phyloP scores from a whole-genome alignment of 2,888 invertebrate species.

The Protodeltote pygarga region DNA sequence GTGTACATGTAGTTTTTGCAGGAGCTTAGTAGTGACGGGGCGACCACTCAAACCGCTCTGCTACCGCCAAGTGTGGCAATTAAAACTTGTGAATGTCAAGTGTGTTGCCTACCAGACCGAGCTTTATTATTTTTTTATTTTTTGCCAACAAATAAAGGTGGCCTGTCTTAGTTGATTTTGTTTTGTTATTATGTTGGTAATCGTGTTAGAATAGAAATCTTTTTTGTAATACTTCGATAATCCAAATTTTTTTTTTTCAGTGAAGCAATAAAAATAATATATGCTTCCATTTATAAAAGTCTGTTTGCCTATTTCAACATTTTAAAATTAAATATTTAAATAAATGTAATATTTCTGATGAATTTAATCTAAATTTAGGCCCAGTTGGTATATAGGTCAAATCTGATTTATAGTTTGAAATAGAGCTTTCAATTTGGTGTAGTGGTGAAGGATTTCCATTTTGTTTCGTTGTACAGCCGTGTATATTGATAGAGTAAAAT shows the following conservation, averaged over 20 bases:
- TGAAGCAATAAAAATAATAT: too few species aligned
- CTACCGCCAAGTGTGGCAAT: conserved; percentile 80
- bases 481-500: background rate
- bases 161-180: conserved; percentile 41
- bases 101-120: conserved; percentile 65
- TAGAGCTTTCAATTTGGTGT: background rate
- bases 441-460: background rate
- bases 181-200: conserved; percentile 3
- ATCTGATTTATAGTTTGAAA: background rate
- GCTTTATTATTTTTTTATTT: conserved; percentile 77
- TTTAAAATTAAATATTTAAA: too few species aligned
- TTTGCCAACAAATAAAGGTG: conserved; percentile 64
- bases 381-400: background rate
- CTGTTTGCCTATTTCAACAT: too few species aligned
- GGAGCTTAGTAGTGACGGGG: conserved; percentile 61
- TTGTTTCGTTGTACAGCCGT: background rate
- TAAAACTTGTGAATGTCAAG: conserved; percentile 86
- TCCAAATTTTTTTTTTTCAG: too few species aligned
- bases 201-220: too few species aligned
- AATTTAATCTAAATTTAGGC: background rate
- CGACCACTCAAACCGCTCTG: conserved; percentile 74
- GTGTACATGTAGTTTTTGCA: conserved; percentile 68
- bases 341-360: background rate
- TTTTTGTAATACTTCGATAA: too few species aligned
- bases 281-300: too few species aligned